Evolutionary conservation across 2,888 invertebrate genomes (phyloP).

Genomic region (Rhorus exstirpatorius): DNA sequence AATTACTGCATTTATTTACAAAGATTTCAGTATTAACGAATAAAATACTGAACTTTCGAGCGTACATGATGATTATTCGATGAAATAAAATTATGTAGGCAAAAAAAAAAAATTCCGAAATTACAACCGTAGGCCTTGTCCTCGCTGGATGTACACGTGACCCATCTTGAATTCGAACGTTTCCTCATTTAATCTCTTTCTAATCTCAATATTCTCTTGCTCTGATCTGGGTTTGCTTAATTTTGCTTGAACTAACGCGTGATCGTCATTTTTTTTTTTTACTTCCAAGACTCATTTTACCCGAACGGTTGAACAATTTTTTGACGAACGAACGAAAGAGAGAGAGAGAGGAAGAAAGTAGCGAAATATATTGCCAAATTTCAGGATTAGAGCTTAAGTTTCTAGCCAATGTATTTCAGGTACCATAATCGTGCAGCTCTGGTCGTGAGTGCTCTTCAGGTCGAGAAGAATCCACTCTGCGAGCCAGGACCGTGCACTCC

Average conservation of each 20-base stretch:
- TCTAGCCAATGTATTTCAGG: constrained; percentile 87
- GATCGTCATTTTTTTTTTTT: not conserved
- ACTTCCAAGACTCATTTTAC: not conserved
- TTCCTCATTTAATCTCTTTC: too few relatives aligned
- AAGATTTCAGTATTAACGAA: too few relatives aligned
- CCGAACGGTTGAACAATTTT: not conserved
- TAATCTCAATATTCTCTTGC: too few relatives aligned
- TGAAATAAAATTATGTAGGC: not conserved
- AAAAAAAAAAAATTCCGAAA: too few relatives aligned
- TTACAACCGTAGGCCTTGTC: too few relatives aligned
- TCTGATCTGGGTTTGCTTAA: constrained; percentile 2
- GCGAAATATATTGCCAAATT: constrained; percentile 8
- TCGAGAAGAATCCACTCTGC: constrained; percentile 96
- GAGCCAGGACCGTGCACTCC: constrained; percentile 92
- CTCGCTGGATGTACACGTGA: too few relatives aligned
- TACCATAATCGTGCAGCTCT: constrained; percentile 97
- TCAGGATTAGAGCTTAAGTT: constrained; percentile 68
- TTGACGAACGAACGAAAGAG: not conserved
- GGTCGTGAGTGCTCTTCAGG: constrained; percentile 96
- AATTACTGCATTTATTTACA: too few relatives aligned
- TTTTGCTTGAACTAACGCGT: constrained; percentile 19
- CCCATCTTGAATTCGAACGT: too few relatives aligned
- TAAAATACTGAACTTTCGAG: not conserved
- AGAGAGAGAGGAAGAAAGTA: constrained; percentile 27
- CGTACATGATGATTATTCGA: not conserved